Percentiles rank a stretch among this genome's conserved stretches.
Conservation (phyloP, 2,888 invertebrate species). For the Leucania comma region DNA sequence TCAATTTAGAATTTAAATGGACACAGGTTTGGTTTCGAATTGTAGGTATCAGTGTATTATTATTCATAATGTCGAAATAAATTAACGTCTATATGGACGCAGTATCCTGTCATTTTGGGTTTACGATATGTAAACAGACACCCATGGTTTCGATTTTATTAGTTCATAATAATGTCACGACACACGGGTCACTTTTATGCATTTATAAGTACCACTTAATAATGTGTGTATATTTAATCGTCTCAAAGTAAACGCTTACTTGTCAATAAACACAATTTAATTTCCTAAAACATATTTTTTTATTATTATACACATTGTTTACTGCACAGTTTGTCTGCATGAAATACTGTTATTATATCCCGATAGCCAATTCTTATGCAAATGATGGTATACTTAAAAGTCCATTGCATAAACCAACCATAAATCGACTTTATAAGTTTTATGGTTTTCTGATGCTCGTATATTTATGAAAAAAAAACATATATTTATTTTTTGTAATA, state of each 20-base stretch:
- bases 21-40: neutral
- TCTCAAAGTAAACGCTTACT: neutral
- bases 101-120: slow-evolving; percentile 16
- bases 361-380: slow-evolving; percentile 56
- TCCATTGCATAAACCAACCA: slow-evolving; percentile 34
- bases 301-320: slow-evolving; percentile 3
- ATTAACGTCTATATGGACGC: neutral
- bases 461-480: slow-evolving; percentile 4
- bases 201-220: slow-evolving; percentile 12
- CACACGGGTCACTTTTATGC: slow-evolving; percentile 24
- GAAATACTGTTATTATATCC: slow-evolving; percentile 51
- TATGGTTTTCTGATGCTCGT: slow-evolving; percentile 27
- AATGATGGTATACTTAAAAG: slow-evolving; percentile 48
- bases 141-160: slow-evolving; percentile 31
- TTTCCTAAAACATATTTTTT: slow-evolving; percentile 6
- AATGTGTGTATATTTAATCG: slow-evolving; percentile 15
- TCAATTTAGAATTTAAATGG: neutral
- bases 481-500: neutral
- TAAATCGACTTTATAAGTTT: slow-evolving; percentile 38
- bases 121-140: slow-evolving; percentile 15
- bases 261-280: slow-evolving; percentile 21
- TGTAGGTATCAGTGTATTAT: neutral
- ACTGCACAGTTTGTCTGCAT: slow-evolving; percentile 20
- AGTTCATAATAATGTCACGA: slow-evolving; percentile 14
- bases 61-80: too few species aligned